Evolutionary conservation across 2,888 invertebrate species (phyloP).

Genomic region (Lagria hirta): DNA sequence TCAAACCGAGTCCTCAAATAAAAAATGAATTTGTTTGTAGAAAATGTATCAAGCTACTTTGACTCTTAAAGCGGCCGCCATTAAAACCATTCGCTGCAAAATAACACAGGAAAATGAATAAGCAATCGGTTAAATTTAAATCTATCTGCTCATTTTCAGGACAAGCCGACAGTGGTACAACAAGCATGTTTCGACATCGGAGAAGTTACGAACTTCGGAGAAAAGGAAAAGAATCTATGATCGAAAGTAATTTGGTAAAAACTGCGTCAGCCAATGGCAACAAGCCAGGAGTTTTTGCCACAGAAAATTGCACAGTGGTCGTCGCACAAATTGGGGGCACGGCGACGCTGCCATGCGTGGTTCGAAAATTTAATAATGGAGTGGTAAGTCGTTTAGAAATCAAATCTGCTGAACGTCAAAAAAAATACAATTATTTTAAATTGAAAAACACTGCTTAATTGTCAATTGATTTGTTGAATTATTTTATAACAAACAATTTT

Average conservation of each 20-base stretch:
- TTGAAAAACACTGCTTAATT: too few species aligned
- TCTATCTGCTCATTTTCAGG: slow-evolving; percentile 14
- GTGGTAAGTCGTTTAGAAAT: too few species aligned
- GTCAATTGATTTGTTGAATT: too few species aligned
- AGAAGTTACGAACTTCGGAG: slow-evolving; percentile 48
- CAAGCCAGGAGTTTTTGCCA: slow-evolving; percentile 51
- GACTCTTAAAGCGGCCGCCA: slow-evolving; percentile 2
- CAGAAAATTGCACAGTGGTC: slow-evolving; percentile 57
- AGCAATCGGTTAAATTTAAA: not conserved
- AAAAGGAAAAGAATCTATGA: slow-evolving; percentile 39
- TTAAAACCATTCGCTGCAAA: slow-evolving; percentile 15
- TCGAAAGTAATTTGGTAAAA: slow-evolving; percentile 36
- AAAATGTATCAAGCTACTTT: slow-evolving; percentile 15
- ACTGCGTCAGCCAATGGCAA: slow-evolving; percentile 35
- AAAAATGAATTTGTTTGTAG: slow-evolving; percentile 19
- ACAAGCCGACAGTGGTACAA: slow-evolving; percentile 18
- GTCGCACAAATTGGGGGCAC: slow-evolving; percentile 58
- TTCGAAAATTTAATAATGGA: slow-evolving; percentile 57
- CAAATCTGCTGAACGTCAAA: too few species aligned
- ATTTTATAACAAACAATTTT: too few species aligned
- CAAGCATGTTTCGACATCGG: slow-evolving; percentile 33
- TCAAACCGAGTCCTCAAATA: slow-evolving; percentile 11
- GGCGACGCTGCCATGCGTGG: slow-evolving; percentile 57
- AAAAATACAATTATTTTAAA: too few species aligned
- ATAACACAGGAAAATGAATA: slow-evolving; percentile 17